Conservation (phyloP, 2,888 invertebrate genomes). For the Lasioglossum figueresi region DNA sequence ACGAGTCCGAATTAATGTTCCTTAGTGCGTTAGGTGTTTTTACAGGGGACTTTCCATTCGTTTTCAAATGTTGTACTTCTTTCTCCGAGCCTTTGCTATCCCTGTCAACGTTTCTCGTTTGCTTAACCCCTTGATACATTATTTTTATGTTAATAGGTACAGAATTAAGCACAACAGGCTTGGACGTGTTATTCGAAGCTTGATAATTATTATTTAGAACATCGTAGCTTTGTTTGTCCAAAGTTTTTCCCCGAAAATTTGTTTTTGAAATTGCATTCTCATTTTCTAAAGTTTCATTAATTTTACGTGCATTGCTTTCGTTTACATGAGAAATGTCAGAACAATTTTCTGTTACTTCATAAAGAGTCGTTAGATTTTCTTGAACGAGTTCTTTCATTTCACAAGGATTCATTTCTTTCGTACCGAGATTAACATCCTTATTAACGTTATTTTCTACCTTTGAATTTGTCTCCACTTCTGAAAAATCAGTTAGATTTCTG, state of each 20-base stretch:
- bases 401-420: background rate
- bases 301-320: background rate
- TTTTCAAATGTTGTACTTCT: background rate
- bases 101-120: background rate
- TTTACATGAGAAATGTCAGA: background rate
- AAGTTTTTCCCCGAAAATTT: background rate
- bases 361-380: background rate
- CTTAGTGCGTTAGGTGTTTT: background rate
- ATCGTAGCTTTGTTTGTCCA: background rate
- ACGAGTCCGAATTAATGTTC: background rate
- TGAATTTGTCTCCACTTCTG: background rate
- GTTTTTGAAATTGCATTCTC: background rate
- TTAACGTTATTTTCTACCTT: background rate
- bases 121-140: background rate
- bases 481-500: conserved; percentile 59
- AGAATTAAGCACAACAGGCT: conserved; percentile 23
- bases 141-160: background rate
- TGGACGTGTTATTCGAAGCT: background rate
- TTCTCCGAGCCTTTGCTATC: background rate
- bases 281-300: background rate
- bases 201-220: background rate
- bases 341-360: background rate
- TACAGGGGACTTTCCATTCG: background rate
- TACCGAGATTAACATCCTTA: background rate
- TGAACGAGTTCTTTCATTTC: conserved; percentile 10